phyloP scores from a whole-genome alignment of 2,113 vertebrate genomes.

The Sciurus niger region DNA sequence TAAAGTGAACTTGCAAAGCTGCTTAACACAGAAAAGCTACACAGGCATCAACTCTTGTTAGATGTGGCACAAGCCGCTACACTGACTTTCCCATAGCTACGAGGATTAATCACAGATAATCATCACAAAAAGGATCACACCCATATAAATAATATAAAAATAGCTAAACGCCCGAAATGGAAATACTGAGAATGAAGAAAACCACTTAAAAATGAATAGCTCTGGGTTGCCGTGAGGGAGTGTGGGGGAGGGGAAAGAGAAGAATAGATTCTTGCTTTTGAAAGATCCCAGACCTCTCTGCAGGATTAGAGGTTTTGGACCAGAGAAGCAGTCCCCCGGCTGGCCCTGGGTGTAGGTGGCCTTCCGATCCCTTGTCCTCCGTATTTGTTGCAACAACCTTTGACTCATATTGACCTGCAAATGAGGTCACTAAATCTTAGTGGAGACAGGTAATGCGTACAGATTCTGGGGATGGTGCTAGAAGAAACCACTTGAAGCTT shows the following conservation, averaged over 20 bases:
- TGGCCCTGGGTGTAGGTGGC: neutral
- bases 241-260: neutral
- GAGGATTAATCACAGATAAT: conserved; percentile 87
- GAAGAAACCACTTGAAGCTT: neutral
- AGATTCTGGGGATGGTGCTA: neutral
- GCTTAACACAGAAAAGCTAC: conserved; percentile 78
- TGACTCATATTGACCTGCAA: neutral
- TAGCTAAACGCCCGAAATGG: conserved; percentile 77
- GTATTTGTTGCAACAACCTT: neutral
- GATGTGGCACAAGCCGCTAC: conserved; percentile 84
- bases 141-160: conserved; percentile 83
- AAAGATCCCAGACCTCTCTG: neutral
- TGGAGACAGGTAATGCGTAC: too few species aligned
- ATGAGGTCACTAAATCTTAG: neutral
- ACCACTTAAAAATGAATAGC: conserved; percentile 64
- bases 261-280: neutral
- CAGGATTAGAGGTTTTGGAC: neutral
- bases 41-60: conserved; percentile 83
- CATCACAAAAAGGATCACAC: conserved; percentile 83
- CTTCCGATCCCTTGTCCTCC: neutral
- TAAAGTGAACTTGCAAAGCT: conserved; percentile 85
- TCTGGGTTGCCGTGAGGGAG: neutral
- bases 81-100: conserved; percentile 80
- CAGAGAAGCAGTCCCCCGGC: neutral
- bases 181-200: conserved; percentile 40